Conservation (phyloP, 2,888 invertebrate genomes). For the Drosophila antonietae region DNA sequence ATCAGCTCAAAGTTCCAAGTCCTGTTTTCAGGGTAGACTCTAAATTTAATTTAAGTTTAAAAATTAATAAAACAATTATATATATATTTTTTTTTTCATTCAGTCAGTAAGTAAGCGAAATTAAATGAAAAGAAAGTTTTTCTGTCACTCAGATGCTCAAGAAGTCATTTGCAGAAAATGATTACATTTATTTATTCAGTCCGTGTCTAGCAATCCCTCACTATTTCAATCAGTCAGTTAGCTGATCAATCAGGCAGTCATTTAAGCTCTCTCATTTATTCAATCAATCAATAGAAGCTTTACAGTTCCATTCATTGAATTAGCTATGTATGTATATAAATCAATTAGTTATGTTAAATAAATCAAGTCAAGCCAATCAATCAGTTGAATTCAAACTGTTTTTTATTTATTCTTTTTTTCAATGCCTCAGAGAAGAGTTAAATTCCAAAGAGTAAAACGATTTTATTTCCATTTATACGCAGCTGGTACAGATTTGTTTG, state of each 20-base stretch:
- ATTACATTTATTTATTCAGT: too few relatives aligned
- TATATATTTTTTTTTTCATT: too few relatives aligned
- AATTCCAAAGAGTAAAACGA: constrained; percentile 15
- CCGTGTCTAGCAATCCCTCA: not conserved
- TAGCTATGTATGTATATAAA: not conserved
- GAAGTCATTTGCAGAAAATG: too few relatives aligned
- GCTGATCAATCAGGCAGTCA: not conserved
- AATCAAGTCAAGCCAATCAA: not conserved
- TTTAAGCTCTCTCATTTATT: not conserved
- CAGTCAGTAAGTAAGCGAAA: too few relatives aligned
- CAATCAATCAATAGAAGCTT: not conserved
- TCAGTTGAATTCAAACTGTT: not conserved
- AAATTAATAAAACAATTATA: not conserved
- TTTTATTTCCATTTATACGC: constrained; percentile 18
- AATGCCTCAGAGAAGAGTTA: not conserved
- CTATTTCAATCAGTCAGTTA: too few relatives aligned
- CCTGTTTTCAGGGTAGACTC: not conserved
- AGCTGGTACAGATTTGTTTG: constrained; percentile 30
- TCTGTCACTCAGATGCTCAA: too few relatives aligned
- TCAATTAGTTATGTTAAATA: not conserved
- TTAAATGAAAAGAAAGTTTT: too few relatives aligned
- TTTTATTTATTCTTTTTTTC: too few relatives aligned
- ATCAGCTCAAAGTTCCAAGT: not conserved
- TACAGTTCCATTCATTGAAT: not conserved
- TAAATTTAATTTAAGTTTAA: not conserved